These are phyloP conservation scores for Podotricha telesiphe DNA, from an alignment of 2,888 invertebrate genomes.

Conservation along the genomic window DNA sequence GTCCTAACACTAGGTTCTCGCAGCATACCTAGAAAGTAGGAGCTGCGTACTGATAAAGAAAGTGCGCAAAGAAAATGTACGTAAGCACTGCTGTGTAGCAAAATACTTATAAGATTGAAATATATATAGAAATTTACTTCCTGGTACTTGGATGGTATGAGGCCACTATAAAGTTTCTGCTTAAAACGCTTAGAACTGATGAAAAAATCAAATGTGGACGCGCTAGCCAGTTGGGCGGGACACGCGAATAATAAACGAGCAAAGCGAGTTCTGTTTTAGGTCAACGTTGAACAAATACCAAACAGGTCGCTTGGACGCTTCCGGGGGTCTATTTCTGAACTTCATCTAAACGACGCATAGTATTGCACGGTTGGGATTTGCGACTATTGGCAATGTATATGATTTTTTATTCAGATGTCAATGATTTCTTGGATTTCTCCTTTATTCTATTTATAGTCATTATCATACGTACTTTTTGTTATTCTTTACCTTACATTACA, in stretches of 20 bases:
- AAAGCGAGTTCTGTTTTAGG: slow-evolving; percentile 83
- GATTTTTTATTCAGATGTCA: slow-evolving; percentile 29
- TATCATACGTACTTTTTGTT: too few species aligned
- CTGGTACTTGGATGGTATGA: background rate
- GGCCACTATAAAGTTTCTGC: background rate
- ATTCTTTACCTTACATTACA: too few species aligned
- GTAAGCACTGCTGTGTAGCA: too few species aligned
- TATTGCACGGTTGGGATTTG: slow-evolving; percentile 68
- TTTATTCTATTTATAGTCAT: too few species aligned
- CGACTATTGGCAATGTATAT: slow-evolving; percentile 51
- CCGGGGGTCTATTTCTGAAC: slow-evolving; percentile 81
- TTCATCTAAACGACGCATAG: slow-evolving; percentile 70
- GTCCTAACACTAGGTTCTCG: too few species aligned
- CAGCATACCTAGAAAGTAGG: too few species aligned
- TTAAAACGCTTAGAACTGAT: background rate
- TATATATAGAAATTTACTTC: too few species aligned
- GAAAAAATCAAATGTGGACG: slow-evolving; percentile 28
- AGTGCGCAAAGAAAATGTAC: too few species aligned
- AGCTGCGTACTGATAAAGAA: too few species aligned
- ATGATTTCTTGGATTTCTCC: background rate
- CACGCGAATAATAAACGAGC: slow-evolving; percentile 77
- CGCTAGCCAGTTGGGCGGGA: slow-evolving; percentile 39
- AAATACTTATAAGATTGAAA: too few species aligned
- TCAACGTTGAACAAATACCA: slow-evolving; percentile 84
- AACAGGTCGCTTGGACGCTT: slow-evolving; percentile 82